These are phyloP conservation scores for Diploptera punctata DNA, from an alignment of 2,888 invertebrate genomes.

Conservation along the genomic window DNA sequence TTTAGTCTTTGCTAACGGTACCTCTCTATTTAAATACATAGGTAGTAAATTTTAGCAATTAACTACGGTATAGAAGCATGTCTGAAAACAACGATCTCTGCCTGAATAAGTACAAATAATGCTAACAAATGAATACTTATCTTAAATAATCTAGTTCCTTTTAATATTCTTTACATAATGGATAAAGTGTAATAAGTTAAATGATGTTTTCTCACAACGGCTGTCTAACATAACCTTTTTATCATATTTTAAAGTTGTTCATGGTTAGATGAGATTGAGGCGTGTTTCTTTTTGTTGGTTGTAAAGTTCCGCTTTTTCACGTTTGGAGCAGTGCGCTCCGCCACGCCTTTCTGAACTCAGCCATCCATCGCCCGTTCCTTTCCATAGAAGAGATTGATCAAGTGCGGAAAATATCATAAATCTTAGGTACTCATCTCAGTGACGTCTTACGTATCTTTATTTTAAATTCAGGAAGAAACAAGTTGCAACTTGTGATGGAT, in stretches of 20 bases:
- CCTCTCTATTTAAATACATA: too few species aligned
- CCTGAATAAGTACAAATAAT: neutral
- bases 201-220: conserved; percentile 4
- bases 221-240: neutral
- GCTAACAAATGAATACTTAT: neutral
- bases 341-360: conserved; percentile 11
- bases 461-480: neutral
- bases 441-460: neutral
- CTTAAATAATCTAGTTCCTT: neutral
- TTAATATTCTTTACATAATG: neutral
- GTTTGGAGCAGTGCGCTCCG: neutral
- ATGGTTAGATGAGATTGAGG: conserved; percentile 4
- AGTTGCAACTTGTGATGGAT: neutral
- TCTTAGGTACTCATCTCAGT: neutral
- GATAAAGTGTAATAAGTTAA: neutral
- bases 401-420: conserved; percentile 22
- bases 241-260: neutral
- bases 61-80: neutral
- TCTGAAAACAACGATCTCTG: neutral
- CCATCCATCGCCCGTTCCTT: neutral
- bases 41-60: neutral
- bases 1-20: too few species aligned
- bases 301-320: conserved; percentile 1
- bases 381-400: conserved; percentile 9
- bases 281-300: conserved; percentile 14